Base-by-base conservation (phyloP, 2,797 vertebrate genomes). In the Xenops minutus region DNA sequence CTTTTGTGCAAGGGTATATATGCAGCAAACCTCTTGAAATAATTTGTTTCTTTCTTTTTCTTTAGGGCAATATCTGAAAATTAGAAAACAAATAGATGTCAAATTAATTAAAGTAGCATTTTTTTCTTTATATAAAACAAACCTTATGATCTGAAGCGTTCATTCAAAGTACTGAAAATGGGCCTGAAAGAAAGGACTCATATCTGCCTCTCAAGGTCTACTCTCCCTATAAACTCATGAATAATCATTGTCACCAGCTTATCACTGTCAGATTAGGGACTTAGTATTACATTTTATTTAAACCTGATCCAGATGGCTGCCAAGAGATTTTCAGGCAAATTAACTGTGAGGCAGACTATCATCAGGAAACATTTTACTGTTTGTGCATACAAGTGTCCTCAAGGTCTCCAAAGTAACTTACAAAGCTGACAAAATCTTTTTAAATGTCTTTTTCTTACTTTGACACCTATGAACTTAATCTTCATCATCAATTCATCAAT, bases 181-280 rank as follows among this genome's bases (percentile, higher is more conserved):
- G 63, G 46, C 74, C 85, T 92, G 88, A 96, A 96, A 95, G 79
- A 90, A 97, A 95, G 76, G 72, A 81, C n/a, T 93, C 54, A 19
- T 86, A 95, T 96, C 92, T 97, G 91, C 83, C 76, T 94, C 72
- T 97, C 90, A 97, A 96, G 75, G 96, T 94, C 93, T 84, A 69
- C 69, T 96, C 91, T 95, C 48, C 48, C 39, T 91, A 81, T 41
- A 95, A 89, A 88, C 75, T 96, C 69, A 92, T 96, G 84, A 97
- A 96, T 97, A 96, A 87, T 93, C 84, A 95, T 92, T 95, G 89
- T 88, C 76, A 93, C 67, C 69, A 95, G 55, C 21, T 97, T 96
- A 95, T 96, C 96, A 96, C 66, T 94, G 87, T 95, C 91, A 97
- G 87, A 95, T 96, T 95, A 97, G 83, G 84, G 72, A 48, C 21